Conservation (phyloP, 2,888 invertebrate genomes). For the Cosmia trapezina region DNA sequence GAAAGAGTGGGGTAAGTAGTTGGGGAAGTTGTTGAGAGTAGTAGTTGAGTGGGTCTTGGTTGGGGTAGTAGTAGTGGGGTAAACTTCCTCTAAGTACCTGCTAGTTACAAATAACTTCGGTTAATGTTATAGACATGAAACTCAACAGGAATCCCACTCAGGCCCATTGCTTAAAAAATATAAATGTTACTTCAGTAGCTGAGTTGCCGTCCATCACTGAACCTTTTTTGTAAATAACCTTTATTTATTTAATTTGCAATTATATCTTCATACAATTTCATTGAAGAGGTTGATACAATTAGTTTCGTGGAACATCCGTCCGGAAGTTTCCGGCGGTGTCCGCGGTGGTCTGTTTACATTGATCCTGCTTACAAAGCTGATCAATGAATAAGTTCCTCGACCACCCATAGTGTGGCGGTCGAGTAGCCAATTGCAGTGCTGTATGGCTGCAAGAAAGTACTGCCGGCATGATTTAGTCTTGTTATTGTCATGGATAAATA, state of each 20-base stretch:
- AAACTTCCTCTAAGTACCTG: too few species aligned
- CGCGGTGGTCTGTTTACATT: slow-evolving; percentile 81
- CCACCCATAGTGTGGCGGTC: slow-evolving; percentile 85
- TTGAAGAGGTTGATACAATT: slow-evolving; percentile 45
- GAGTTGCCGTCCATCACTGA: too few species aligned
- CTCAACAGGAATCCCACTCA: too few species aligned
- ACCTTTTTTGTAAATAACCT: too few species aligned
- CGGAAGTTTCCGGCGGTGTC: slow-evolving; percentile 81
- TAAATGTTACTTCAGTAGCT: too few species aligned
- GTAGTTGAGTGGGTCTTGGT: too few species aligned
- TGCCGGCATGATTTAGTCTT: background rate
- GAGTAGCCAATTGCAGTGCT: slow-evolving; percentile 74
- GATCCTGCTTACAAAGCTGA: slow-evolving; percentile 73
- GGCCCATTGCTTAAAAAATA: too few species aligned
- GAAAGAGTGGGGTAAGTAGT: too few species aligned
- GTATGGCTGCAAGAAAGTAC: slow-evolving; percentile 75
- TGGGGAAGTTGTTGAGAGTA: too few species aligned
- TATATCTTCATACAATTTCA: slow-evolving; percentile 27
- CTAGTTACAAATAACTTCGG: too few species aligned
- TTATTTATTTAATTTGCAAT: slow-evolving; percentile 33
- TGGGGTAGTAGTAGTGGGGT: too few species aligned
- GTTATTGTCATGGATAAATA: background rate
- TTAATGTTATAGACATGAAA: too few species aligned
- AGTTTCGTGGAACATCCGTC: slow-evolving; percentile 78
- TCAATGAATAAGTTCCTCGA: slow-evolving; percentile 78